Percentiles rank a stretch among this genome's conserved stretches.
Evolutionary conservation across 1,140 invertebrate species (phyloP).

Genomic region (Holotrichia oblita): DNA sequence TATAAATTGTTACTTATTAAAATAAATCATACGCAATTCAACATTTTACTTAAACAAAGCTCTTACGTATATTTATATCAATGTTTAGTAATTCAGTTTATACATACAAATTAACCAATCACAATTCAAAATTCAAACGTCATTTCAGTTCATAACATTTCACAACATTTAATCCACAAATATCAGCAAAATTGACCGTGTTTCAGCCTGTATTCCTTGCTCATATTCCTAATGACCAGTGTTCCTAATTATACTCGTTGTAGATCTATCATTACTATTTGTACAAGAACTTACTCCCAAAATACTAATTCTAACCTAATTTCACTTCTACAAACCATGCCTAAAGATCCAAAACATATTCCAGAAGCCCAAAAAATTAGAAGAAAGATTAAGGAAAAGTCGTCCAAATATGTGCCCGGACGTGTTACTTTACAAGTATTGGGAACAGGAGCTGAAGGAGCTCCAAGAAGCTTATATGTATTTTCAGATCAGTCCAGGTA

Average conservation of each 20-base stretch:
- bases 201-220: not conserved
- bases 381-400: slow-evolving; percentile 65
- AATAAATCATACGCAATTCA: too few species aligned
- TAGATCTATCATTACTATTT: not conserved
- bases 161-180: not conserved
- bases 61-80: too few species aligned
- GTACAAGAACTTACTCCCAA: not conserved
- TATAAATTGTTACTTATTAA: too few species aligned
- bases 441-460: slow-evolving; percentile 77
- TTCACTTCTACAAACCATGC: slow-evolving; percentile 67
- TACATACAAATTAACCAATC: not conserved
- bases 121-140: slow-evolving; percentile 1
- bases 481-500: slow-evolving; percentile 79
- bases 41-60: too few species aligned
- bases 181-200: slow-evolving; percentile 12
- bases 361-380: slow-evolving; percentile 67
- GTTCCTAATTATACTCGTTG: slow-evolving; percentile 2
- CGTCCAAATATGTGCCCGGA: slow-evolving; percentile 71
- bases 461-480: slow-evolving; percentile 77
- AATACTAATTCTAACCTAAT: slow-evolving; percentile 53
- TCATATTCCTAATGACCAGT: slow-evolving; percentile 25
- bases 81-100: too few species aligned
- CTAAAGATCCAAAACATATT: slow-evolving; percentile 66
- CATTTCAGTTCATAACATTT: not conserved
- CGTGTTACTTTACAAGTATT: slow-evolving; percentile 78